A percentile compares a stretch with the other conserved stretches of the same genome.
Evolutionary conservation across 2,888 invertebrate species (phyloP).

Genomic region (Matsumyia berberina): DNA sequence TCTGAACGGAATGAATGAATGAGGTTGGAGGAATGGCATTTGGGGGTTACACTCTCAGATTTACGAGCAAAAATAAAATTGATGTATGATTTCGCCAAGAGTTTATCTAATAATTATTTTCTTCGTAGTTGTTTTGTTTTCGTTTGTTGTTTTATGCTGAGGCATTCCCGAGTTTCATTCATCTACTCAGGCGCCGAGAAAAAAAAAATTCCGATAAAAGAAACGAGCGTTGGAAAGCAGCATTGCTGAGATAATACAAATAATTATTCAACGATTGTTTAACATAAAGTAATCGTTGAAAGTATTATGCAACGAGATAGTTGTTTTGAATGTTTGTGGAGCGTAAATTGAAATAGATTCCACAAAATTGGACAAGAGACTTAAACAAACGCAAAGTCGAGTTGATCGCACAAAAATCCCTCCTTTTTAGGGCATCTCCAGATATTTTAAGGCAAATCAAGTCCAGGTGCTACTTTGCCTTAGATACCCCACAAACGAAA

Average conservation of each 20-base stretch:
- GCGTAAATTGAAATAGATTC: too few species aligned
- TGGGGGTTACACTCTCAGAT: conserved; percentile 42
- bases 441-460: not conserved
- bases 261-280: not conserved
- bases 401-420: too few species aligned
- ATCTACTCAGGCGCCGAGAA: conserved; percentile 9
- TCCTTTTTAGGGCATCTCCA: too few species aligned
- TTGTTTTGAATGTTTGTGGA: not conserved
- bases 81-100: conserved; percentile 33
- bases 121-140: not conserved
- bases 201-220: conserved; percentile 11
- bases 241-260: conserved; percentile 12
- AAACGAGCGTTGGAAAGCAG: conserved; percentile 16
- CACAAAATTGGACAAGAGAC: too few species aligned
- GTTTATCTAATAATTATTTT: conserved; percentile 39
- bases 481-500: too few species aligned
- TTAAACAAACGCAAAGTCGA: not conserved
- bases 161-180: conserved; percentile 11
- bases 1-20: conserved; percentile 49
- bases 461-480: conserved; percentile 32
- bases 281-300: conserved; percentile 6
- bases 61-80: conserved; percentile 23
- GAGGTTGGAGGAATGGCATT: conserved; percentile 59
- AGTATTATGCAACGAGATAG: not conserved
- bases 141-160: conserved; percentile 10